Evolutionary conservation across 2,113 vertebrate species (phyloP).

Genomic region (Ceratotherium simum): DNA sequence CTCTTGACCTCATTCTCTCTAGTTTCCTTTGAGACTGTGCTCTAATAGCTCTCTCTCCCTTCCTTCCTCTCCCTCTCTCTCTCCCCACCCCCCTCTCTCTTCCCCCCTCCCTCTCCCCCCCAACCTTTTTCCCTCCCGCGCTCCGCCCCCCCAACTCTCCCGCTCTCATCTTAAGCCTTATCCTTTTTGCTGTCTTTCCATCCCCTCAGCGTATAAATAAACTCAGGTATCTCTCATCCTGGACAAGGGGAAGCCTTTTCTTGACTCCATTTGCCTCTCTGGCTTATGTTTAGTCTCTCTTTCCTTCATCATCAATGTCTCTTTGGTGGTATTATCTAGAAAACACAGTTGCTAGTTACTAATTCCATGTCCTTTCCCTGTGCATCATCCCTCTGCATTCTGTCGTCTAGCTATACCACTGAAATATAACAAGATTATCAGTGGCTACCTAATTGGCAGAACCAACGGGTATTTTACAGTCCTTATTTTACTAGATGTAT

Average conservation of each 20-base stretch:
- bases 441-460: neutral
- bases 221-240: neutral
- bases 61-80: neutral
- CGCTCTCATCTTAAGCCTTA: neutral
- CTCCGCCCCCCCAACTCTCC: neutral
- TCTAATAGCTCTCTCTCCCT: neutral
- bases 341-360: neutral
- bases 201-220: neutral
- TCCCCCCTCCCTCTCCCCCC: no score
- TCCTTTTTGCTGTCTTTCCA: neutral
- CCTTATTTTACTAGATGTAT: neutral
- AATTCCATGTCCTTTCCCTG: neutral
- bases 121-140: no score
- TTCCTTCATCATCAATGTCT: neutral
- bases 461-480: neutral
- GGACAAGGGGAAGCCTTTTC: neutral
- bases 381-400: neutral
- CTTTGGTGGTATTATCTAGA: neutral
- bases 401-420: neutral
- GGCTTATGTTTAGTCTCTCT: neutral
- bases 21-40: neutral
- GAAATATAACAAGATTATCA: neutral
- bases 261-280: neutral
- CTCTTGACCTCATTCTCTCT: neutral
- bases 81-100: neutral